Conservation (phyloP, 2,888 invertebrate species). For the Drosophila merina region DNA sequence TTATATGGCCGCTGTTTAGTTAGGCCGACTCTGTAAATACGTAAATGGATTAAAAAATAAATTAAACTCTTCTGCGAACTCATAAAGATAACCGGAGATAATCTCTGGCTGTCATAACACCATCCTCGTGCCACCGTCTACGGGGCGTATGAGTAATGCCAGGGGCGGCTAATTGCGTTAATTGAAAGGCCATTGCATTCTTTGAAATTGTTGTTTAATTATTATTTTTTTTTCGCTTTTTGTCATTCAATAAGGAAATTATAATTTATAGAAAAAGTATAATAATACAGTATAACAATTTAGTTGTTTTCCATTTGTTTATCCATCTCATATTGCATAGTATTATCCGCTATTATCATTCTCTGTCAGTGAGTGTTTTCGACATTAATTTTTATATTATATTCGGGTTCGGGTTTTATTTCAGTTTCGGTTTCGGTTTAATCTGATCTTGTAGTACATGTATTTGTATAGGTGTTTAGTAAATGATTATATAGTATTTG, state of each 20-base stretch:
- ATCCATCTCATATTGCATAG: constrained; percentile 15
- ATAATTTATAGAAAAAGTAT: constrained; percentile 83
- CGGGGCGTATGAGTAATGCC: constrained; percentile 44
- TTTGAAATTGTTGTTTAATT: constrained; percentile 77
- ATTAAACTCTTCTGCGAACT: constrained; percentile 2
- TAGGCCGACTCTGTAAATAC: constrained; percentile 45
- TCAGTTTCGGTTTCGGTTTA: not conserved
- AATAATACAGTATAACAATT: constrained; percentile 83
- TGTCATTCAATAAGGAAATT: constrained; percentile 81
- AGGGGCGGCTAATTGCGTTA: not conserved
- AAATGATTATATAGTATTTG: constrained; percentile 33
- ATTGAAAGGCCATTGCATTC: constrained; percentile 28
- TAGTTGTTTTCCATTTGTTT: constrained; percentile 66
- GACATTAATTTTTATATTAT: constrained; percentile 4
- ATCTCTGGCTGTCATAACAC: constrained; percentile 2
- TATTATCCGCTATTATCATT: constrained; percentile 44
- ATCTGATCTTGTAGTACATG: constrained; percentile 20
- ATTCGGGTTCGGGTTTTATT: constrained; percentile 17
- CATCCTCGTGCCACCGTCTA: constrained; percentile 15
- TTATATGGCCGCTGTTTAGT: constrained; percentile 24
- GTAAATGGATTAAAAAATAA: constrained; percentile 35
- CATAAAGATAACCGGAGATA: constrained; percentile 29
- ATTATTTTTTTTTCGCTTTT: constrained; percentile 62
- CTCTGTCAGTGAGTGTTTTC: constrained; percentile 40
- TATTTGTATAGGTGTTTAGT: constrained; percentile 37